Evolutionary conservation across 2,113 vertebrate species (phyloP), one percentile per base, ranked within the genome.

Genomic region (Meleagris gallopavo): DNA sequence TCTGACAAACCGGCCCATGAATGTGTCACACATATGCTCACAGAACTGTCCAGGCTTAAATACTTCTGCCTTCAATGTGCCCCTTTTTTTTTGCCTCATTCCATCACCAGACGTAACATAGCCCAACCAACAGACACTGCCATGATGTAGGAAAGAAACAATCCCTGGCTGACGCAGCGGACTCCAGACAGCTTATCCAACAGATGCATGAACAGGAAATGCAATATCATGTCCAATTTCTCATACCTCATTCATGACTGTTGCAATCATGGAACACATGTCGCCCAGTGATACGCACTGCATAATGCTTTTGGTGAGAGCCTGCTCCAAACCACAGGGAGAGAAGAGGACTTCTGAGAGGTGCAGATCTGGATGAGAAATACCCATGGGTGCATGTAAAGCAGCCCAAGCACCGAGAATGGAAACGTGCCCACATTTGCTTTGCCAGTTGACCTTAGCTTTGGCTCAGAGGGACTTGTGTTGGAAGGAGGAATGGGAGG

Each of bases 181-280:
- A 90, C 91, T 95, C 88, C 90, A 38, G 88, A 22, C 65, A 58
- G 91, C 89, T 95, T 73, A 69, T 78, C 88, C 61, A 12, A 87
- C 93, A 94, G 94, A 96, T 91, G 91, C 93, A 76, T 0, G 93
- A 94, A 88, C 73, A 94, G 96, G 96, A 97, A 96, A 95, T 94
- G 86, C 96, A 95, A 14, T 16, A 89, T 84, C 85, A 84, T 94
- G 94, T 97, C 94, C 95, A 91, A 88, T 91, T 93, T 84, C 94
- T 96, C 94, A 94, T 83, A 78, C 89, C 89, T 88, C 81, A 38
- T 27, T 91, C 88, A 38, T 95, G 95, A 93, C 69, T 83, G 85
- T 54, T 95, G 95, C 57, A 1, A 72, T 93, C 50, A 0, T 75
- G 22, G 43, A 81, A 7, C 95, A 91, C 90, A 19, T 69, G 92